Evolutionary conservation across 2,888 invertebrate genomes (phyloP), one percentile per base, ranked within the genome.

Genomic region (Sycophila texana): DNA sequence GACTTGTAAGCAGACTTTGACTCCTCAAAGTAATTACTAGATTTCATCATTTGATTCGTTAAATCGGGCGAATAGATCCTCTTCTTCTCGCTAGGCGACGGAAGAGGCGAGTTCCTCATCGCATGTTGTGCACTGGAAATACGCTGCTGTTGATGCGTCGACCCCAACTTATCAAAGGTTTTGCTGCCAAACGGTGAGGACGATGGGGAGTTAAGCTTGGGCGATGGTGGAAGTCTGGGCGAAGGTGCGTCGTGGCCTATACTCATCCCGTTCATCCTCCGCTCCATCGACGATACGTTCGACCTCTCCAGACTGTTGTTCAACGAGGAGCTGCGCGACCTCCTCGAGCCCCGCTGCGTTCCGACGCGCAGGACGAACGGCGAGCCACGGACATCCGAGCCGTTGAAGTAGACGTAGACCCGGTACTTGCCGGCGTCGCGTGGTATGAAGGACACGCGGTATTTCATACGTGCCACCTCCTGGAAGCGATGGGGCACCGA

Each of bases 341-440:
- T 85, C 47, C 87, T 84, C 2, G 88, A 88, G 39, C 95, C 93
- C 81, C 94, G 94, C 80, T 92, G 93, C 0, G 96, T 94, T 22
- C 96, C 97, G 13, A 97, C 96, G 78, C 97, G 92, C 91, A 97
- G 94, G 87, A 96, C 95, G 87, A 96, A 97, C 39, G 97, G 97
- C 14, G 97, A 97, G 5, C 97, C 98, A 89, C 93, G 93, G n/a
- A 96, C 94, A 72, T 92, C 92, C 74, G 92, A 92, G 13, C 98
- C 98, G 89, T 98, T 98, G 91, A 98, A 99, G 89, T 97, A 98
- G 49, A 98, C 94, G 89, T 98, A 98, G 57, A 98, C 93, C 91
- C 95, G 91, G 75, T 96, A 95, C 90, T 96, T 96, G 74, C 96
- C 96, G 72, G 94, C 93, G 82, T 95, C 95, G 82, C 94, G 93